Evolutionary conservation across 2,888 invertebrate genomes (phyloP).

Genomic region (Eupsilia transversa): DNA sequence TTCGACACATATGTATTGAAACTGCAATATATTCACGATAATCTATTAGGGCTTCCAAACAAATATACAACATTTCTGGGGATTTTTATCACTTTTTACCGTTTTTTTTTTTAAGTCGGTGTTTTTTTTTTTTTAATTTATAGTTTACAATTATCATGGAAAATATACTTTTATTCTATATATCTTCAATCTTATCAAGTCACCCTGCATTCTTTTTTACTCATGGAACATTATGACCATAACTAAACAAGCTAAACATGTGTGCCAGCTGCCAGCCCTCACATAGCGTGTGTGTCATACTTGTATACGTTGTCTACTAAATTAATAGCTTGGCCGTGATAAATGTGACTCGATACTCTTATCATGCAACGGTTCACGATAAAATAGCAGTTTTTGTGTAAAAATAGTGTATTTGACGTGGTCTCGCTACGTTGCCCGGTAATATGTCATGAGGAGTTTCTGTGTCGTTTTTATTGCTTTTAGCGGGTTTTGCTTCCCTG

Average conservation of each 20-base stretch:
- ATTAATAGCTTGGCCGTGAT: slow-evolving; percentile 72
- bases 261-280: slow-evolving; percentile 46
- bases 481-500: neutral
- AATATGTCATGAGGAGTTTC: slow-evolving; percentile 40
- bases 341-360: slow-evolving; percentile 65
- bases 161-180: no score
- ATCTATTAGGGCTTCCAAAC: no score
- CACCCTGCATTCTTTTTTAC: neutral
- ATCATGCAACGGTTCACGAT: slow-evolving; percentile 64
- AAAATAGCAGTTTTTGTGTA: slow-evolving; percentile 49
- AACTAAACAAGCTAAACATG: slow-evolving; percentile 5
- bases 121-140: no score
- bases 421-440: slow-evolving; percentile 39
- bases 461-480: slow-evolving; percentile 35
- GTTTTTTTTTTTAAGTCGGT: no score
- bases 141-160: no score
- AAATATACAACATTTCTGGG: no score
- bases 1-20: no score
- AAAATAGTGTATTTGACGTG: slow-evolving; percentile 61
- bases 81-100: no score
- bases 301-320: slow-evolving; percentile 64
- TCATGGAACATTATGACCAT: neutral
- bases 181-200: neutral
- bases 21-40: no score
- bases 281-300: slow-evolving; percentile 62